Base-by-base conservation (phyloP, 2,113 vertebrate genomes). In the Strigops habroptila region DNA sequence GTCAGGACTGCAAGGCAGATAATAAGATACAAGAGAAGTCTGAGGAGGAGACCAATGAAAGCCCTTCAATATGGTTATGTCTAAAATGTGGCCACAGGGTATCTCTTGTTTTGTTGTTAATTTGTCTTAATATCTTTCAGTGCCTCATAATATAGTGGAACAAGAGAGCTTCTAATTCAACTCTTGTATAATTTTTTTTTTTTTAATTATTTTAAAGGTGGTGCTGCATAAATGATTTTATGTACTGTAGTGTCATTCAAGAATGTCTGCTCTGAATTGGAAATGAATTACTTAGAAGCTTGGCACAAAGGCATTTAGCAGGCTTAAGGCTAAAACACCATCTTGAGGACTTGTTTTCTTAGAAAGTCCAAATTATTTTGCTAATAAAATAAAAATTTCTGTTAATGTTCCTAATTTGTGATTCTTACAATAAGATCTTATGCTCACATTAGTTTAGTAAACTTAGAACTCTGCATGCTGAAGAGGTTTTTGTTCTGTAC, bases 1-100 rank as follows among this genome's bases (percentile, higher is more conserved):
- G 99, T 87, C 99, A 99, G 97, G 99, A 99, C 75, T 99, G 99
- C 94, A 98, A 98, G 76, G 97, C 77, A 21, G 96, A 97, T 86
- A 97, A 93, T 68, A 97, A 97, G 91, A 63, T 89, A 69, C 97
- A 89, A 84, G 95, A 96, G 84, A 95, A 97, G 55, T 65, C 97
- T 51, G 97, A 98, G 48, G 91, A 97, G 31, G 98, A 98, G 55
- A 41, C 74, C 18, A 97, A 94, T 24, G 98, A 98, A 92, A 83
- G 94, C 35, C 92, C 96, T 55, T 90, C 96, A 1, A 79, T 99
- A 94, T 99, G 99, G 99, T 97, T 99, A 87, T 99, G 99, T 97
- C 98, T 99, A 86, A 99, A 99, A 98, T 99, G 99, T 92, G 99
- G 99, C 74, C 98, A 99, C 79, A 98, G 98, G 98, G 99, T 99